Percentiles rank a stretch among this genome's conserved stretches.
phyloP scores from a whole-genome alignment of 2,888 invertebrate genomes.

The Sicus ferrugineus region DNA sequence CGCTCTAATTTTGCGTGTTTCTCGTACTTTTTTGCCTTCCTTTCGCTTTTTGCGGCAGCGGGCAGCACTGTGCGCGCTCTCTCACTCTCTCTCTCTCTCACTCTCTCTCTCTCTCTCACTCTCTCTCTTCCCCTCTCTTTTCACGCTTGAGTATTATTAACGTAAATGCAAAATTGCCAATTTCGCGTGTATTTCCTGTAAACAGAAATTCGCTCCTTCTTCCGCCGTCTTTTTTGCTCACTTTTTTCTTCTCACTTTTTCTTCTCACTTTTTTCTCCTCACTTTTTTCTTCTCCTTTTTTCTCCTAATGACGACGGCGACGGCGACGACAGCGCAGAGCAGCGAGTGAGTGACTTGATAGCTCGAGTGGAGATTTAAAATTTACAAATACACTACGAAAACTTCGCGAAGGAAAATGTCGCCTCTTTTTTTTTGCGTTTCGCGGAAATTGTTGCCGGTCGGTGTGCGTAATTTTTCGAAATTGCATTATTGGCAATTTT shows the following conservation, averaged over 20 bases:
- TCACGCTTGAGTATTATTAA: conserved; percentile 62
- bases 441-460: no score
- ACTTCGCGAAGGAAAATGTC: no score
- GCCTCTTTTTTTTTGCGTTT: no score
- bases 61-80: conserved; percentile 42
- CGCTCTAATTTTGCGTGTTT: conserved; percentile 4
- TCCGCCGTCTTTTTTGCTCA: conserved; percentile 21
- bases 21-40: conserved; percentile 18
- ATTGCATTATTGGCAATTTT: no score
- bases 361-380: no score
- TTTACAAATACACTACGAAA: no score
- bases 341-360: no score
- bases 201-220: conserved; percentile 57
- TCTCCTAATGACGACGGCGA: no score
- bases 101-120: conserved; percentile 18
- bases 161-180: conserved; percentile 65
- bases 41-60: conserved; percentile 40
- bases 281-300: no score
- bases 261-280: neutral
- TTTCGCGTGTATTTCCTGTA: conserved; percentile 65
- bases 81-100: neutral
- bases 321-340: no score
- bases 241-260: conserved; percentile 25
- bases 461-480: no score
- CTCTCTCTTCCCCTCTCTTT: neutral